Base-by-base conservation (phyloP, 2,113 vertebrate species). In the Kryptolebias marmoratus region DNA sequence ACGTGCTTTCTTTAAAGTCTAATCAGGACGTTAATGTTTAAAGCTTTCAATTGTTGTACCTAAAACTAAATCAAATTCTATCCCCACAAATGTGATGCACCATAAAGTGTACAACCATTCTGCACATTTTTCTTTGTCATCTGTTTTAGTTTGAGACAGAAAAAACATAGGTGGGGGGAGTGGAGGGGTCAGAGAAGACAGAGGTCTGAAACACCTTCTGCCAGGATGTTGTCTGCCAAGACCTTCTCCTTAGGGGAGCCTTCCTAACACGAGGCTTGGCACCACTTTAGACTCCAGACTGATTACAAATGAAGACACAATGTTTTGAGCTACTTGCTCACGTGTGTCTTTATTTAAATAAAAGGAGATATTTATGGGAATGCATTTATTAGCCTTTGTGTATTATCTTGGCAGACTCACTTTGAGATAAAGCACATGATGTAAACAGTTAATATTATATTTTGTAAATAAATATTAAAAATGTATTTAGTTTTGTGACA, bases 161-260 rank as follows among this genome's bases (percentile, higher is more conserved):
- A 68, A 68, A 52, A 68, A 1, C 5, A 61, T 56, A 55, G 47
- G 48, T 69, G 27, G 27, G 10, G 39, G 36, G 36, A 36, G 7
- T 11, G 68, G 32, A 68, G 31, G 50, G 60, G 53, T 72, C 3
- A 77, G 45, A 76, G 14, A 60, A 79, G 62, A 79, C 68, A 71
- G 74, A 75, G 84, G 83, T 83, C 79, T 87, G 84, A 84, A 80
- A 88, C 68, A 82, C 86, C 84, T 86, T 88, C 86, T 91, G 89
- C 73, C 66, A 80, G 49, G 56, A 74, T 54, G 64, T 42, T 66
- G 64, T 80, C 59, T 89, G 89, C 89, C 89, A 91, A 91, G 73
- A 75, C 83, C 79, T 67, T 87, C 77, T 83, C 77, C 83, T 85
- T 75, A 64, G 67, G 86, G 88, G 86, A 81, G 71, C 77, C 68